Evolutionary conservation across 2,113 vertebrate species (phyloP).

Genomic region (Rafetus swinhoei): DNA sequence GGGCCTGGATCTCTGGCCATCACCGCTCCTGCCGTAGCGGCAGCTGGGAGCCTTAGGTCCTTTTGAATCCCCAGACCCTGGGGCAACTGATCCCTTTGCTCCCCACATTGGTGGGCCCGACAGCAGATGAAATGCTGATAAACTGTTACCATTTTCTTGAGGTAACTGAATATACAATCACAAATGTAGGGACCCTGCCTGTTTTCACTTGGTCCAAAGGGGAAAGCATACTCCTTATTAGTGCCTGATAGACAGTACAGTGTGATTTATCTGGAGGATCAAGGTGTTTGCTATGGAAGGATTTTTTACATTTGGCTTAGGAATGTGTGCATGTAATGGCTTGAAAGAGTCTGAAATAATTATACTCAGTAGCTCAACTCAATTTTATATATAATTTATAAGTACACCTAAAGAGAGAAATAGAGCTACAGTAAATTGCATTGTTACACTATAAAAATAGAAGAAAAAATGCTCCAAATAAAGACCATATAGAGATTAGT

Average conservation of each 20-base stretch:
- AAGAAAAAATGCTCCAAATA: neutral
- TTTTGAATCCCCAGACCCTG: too few relatives aligned
- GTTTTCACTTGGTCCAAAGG: neutral
- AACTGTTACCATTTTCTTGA: neutral
- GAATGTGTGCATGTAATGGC: neutral
- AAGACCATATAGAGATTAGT: neutral
- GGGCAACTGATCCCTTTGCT: too few relatives aligned
- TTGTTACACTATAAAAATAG: neutral
- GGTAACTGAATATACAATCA: conserved; percentile 6
- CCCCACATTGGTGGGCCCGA: too few relatives aligned
- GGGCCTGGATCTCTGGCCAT: too few relatives aligned
- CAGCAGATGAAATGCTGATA: neutral
- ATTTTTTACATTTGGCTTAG: neutral
- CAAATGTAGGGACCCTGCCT: neutral
- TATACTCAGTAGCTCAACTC: neutral
- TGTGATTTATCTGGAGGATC: neutral
- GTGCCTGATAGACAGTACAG: neutral
- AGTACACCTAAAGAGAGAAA: neutral
- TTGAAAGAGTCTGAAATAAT: conserved; percentile 38
- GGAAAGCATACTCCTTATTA: conserved; percentile 11
- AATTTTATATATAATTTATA: neutral
- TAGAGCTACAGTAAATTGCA: neutral
- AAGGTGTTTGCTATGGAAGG: conserved; percentile 16
- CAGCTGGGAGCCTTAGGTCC: too few relatives aligned
- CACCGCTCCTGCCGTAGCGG: too few relatives aligned